These are phyloP conservation scores for Petroica traversi DNA, from an alignment of 2,113 vertebrate species.

Conservation along the genomic window DNA sequence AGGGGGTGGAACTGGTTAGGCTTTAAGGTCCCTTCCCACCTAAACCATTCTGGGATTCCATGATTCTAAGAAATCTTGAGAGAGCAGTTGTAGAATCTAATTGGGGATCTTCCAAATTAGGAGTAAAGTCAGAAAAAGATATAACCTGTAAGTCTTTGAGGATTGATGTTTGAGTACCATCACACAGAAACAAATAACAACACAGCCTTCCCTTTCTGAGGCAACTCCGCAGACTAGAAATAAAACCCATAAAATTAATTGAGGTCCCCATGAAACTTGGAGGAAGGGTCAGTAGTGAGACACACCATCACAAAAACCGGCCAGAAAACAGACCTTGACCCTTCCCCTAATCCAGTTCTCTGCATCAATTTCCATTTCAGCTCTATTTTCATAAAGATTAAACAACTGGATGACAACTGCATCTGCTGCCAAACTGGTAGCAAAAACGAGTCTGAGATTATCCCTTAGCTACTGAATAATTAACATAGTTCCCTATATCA, in stretches of 20 bases:
- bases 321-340: not conserved
- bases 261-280: not conserved
- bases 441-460: not conserved
- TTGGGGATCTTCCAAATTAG: not conserved
- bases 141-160: not conserved
- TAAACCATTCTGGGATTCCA: not conserved
- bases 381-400: not conserved
- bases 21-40: rapidly evolving
- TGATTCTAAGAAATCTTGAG: not conserved
- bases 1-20: rapidly evolving
- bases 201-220: not conserved
- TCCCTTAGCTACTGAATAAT: not conserved
- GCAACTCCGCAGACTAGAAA: not conserved
- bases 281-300: not conserved
- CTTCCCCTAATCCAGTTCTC: not conserved
- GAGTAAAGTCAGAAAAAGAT: not conserved
- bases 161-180: not conserved
- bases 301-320: not conserved
- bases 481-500: not conserved
- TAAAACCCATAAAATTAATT: not conserved
- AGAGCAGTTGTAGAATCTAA: not conserved
- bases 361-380: not conserved
- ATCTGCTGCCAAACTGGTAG: not conserved
- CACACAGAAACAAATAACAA: not conserved
- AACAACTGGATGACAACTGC: not conserved